Evolutionary conservation across 2,113 vertebrate species (phyloP).

Genomic region (Syngnathus scovelli): DNA sequence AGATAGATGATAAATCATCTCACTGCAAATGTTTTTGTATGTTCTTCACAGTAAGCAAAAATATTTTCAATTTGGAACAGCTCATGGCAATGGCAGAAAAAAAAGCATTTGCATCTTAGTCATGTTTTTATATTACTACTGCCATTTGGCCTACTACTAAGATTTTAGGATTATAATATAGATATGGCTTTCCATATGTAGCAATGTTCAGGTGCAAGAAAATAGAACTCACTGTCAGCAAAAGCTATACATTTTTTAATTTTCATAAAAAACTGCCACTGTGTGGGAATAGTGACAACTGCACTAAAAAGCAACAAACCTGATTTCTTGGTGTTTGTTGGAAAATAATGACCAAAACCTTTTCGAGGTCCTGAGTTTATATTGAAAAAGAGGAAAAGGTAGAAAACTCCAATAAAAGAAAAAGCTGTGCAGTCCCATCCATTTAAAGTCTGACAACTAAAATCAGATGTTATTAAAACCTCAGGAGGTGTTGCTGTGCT

Average conservation of each 20-base stretch:
- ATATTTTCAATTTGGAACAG: too few species aligned
- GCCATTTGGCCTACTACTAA: too few species aligned
- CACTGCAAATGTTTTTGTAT: too few species aligned
- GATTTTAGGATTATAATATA: too few species aligned
- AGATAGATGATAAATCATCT: background rate
- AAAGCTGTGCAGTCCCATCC: background rate
- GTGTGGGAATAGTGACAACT: slow-evolving; percentile 35
- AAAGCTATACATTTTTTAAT: slow-evolving; percentile 37
- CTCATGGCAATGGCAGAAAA: too few species aligned
- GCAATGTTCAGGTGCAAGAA: slow-evolving; percentile 3
- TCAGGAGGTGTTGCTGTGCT: background rate
- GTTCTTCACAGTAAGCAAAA: too few species aligned
- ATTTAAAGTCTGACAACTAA: background rate
- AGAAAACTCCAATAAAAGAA: background rate
- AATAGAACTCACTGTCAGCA: slow-evolving; percentile 38
- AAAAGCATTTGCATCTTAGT: too few species aligned
- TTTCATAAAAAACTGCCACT: slow-evolving; percentile 43
- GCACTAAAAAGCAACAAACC: slow-evolving; percentile 49
- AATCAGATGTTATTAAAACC: background rate
- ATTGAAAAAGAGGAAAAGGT: background rate
- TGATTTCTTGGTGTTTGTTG: background rate
- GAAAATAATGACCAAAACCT: slow-evolving; percentile 25
- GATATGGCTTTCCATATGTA: slow-evolving; percentile 11
- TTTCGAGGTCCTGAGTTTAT: slow-evolving; percentile 70
- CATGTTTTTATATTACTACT: too few species aligned